Conservation (phyloP, 2,113 vertebrate genomes). For the Synodontis membranacea region DNA sequence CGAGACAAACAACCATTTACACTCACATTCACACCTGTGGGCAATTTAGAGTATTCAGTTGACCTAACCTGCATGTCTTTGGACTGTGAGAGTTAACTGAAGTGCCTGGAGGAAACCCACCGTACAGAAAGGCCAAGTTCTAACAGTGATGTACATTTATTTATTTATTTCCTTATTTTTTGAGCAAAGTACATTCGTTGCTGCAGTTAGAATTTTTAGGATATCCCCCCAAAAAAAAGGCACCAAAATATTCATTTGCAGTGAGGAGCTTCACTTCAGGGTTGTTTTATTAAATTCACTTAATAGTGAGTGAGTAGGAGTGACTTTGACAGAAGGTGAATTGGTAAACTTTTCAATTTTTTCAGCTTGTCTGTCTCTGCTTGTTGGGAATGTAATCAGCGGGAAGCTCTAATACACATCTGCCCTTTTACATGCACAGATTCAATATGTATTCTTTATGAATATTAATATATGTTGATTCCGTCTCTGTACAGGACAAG, state of each 20-base stretch:
- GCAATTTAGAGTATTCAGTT: too few species aligned
- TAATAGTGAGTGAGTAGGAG: not conserved
- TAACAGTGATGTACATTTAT: not conserved
- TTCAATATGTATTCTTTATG: not conserved
- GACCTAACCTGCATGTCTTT: too few species aligned
- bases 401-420: not conserved
- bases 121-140: too few species aligned
- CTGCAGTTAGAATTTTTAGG: not conserved
- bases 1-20: too few species aligned
- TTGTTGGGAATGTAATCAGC: not conserved
- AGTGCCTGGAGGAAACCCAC: too few species aligned
- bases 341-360: not conserved
- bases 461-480: conserved; percentile 21
- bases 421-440: not conserved
- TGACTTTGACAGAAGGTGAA: not conserved
- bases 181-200: not conserved
- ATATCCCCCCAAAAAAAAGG: not conserved
- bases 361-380: not conserved
- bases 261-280: not conserved
- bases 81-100: too few species aligned
- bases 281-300: not conserved
- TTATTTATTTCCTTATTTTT: not conserved
- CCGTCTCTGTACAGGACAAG: not conserved
- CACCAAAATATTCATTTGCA: not conserved
- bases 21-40: too few species aligned